Evolutionary conservation across 2,888 invertebrate species (phyloP).

Genomic region (Heliconius ismenius): DNA sequence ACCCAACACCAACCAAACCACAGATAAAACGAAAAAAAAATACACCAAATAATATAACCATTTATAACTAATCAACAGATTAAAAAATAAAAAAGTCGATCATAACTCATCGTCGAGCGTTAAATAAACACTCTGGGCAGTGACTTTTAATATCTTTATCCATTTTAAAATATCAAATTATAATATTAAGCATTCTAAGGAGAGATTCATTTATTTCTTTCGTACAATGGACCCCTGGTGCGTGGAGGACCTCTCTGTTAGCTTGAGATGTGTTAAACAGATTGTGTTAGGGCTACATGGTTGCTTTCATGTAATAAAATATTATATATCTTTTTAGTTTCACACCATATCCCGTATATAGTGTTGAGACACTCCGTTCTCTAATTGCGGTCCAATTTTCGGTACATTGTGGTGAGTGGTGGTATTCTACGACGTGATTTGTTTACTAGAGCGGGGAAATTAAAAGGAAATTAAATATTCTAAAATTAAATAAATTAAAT

Average conservation of each 20-base stretch:
- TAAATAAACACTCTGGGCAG: constrained; percentile 79
- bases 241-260: constrained; percentile 49
- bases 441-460: too few relatives aligned
- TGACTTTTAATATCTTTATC: constrained; percentile 81
- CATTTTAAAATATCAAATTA: constrained; percentile 81
- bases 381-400: not conserved
- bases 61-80: constrained; percentile 34
- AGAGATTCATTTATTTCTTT: constrained; percentile 72
- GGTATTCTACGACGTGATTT: not conserved
- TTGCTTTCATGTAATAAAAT: not conserved
- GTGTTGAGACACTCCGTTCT: not conserved
- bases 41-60: constrained; percentile 29
- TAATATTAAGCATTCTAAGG: constrained; percentile 77
- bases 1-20: constrained; percentile 17
- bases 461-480: too few relatives aligned
- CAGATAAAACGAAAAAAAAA: constrained; percentile 20
- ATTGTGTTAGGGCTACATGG: constrained; percentile 47
- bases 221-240: constrained; percentile 72
- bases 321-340: not conserved
- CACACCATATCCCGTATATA: not conserved
- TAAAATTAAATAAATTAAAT: too few relatives aligned
- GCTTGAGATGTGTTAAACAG: constrained; percentile 47
- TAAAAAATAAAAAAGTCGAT: constrained; percentile 27
- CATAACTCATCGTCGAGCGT: constrained; percentile 55
- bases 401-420: not conserved